Evolutionary conservation across 2,888 invertebrate genomes (phyloP).

Genomic region (Dryadula phaetusa): DNA sequence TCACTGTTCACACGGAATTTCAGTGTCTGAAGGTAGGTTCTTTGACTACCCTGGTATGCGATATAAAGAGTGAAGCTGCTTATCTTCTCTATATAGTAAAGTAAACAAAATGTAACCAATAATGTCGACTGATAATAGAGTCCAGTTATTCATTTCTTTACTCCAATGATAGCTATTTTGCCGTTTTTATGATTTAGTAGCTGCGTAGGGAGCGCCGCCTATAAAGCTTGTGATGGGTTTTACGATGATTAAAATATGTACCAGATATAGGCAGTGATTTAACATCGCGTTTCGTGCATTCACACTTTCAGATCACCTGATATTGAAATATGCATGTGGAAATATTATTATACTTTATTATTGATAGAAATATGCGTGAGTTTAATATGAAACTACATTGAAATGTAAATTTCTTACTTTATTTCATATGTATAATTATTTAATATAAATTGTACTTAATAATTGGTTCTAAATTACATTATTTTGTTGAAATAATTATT

Average conservation of each 20-base stretch:
- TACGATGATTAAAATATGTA: constrained; percentile 51
- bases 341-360: constrained; percentile 8
- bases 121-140: constrained; percentile 21
- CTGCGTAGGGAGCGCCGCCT: constrained; percentile 43
- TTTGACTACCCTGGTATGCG: no score
- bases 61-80: no score
- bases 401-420: neutral
- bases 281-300: constrained; percentile 34
- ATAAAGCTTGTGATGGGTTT: constrained; percentile 47
- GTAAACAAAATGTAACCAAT: neutral
- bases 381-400: neutral
- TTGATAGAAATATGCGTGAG: constrained; percentile 4
- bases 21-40: no score
- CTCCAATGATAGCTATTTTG: constrained; percentile 41
- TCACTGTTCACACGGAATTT: no score
- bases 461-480: no score
- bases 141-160: constrained; percentile 30
- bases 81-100: neutral
- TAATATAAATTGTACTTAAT: neutral
- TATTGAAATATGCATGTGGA: neutral
- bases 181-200: constrained; percentile 47
- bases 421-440: neutral
- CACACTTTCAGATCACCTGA: constrained; percentile 29
- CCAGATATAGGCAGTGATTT: constrained; percentile 39
- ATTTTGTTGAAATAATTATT: no score